Percentiles rank a stretch among this genome's conserved stretches.
These are phyloP conservation scores for Dissostichus mawsoni DNA, from an alignment of 2,113 vertebrate species.

Conservation along the genomic window DNA sequence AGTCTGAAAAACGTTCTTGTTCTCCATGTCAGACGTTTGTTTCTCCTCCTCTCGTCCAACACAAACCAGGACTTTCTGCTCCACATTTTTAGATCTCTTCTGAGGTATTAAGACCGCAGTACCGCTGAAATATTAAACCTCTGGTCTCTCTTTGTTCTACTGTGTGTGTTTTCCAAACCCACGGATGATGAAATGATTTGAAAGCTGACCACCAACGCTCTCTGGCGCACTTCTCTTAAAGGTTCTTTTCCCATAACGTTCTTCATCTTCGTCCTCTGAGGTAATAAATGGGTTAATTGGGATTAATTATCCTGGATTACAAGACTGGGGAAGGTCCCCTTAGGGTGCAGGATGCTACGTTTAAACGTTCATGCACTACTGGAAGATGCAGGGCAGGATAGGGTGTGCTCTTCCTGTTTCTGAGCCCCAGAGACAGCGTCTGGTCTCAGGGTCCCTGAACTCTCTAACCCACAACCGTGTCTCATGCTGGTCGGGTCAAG, in stretches of 20 bases:
- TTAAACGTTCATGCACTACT: slow-evolving; percentile 68
- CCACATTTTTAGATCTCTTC: slow-evolving; percentile 40
- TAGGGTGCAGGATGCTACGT: slow-evolving; percentile 51
- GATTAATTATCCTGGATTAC: slow-evolving; percentile 38
- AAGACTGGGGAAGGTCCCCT: slow-evolving; percentile 37
- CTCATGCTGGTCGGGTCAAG: slow-evolving; percentile 73
- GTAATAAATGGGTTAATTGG: slow-evolving; percentile 32
- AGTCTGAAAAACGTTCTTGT: slow-evolving; percentile 34
- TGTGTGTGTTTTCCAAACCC: slow-evolving; percentile 29
- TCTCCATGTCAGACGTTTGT: slow-evolving; percentile 15
- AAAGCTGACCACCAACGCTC: slow-evolving; percentile 27
- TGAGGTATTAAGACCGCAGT: slow-evolving; percentile 29
- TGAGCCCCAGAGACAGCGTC: slow-evolving; percentile 50
- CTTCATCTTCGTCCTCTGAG: slow-evolving; percentile 7
- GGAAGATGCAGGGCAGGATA: slow-evolving; percentile 78
- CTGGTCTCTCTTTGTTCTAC: slow-evolving; percentile 21
- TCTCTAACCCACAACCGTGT: slow-evolving; percentile 63
- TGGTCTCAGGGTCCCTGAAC: slow-evolving; percentile 54
- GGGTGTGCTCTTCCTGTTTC: slow-evolving; percentile 81
- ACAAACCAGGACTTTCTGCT: slow-evolving; percentile 47
- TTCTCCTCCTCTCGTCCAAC: slow-evolving; percentile 47
- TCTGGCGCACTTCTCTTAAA: neutral
- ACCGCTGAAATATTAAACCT: slow-evolving; percentile 32
- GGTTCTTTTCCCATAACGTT: slow-evolving; percentile 21
- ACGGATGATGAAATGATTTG: slow-evolving; percentile 18